Evolutionary conservation across 2,888 invertebrate genomes (phyloP).

Genomic region (Lottia gigantea): DNA sequence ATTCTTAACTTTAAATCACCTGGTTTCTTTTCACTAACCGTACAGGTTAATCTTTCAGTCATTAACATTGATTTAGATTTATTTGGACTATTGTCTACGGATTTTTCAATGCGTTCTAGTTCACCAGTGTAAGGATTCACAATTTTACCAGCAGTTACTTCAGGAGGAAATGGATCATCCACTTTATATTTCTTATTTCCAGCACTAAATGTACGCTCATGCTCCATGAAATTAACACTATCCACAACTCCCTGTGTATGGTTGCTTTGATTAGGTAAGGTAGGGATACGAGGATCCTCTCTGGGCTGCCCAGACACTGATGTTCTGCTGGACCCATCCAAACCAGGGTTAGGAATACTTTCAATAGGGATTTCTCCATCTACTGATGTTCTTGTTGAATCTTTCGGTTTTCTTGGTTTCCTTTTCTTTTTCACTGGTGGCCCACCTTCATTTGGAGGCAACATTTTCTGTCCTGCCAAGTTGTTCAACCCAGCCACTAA

Average conservation of each 20-base stretch:
- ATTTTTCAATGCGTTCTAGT: conserved; percentile 55
- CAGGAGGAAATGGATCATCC: conserved; percentile 29
- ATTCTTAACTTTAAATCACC: conserved; percentile 5
- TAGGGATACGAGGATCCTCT: conserved; percentile 1
- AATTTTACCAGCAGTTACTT: conserved; percentile 54
- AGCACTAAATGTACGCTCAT: conserved; percentile 20
- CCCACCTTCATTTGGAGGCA: conserved; percentile 37
- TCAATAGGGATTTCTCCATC: conserved; percentile 38
- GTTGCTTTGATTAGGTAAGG: neutral
- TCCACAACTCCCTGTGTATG: conserved; percentile 7
- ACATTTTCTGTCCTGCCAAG: conserved; percentile 45
- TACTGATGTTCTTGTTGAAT: conserved; percentile 30
- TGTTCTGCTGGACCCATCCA: conserved; percentile 27
- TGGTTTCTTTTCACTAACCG: neutral
- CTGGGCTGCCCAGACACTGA: neutral
- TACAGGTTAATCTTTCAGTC: conserved; percentile 5
- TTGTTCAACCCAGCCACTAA: conserved; percentile 39
- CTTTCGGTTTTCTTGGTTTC: conserved; percentile 48
- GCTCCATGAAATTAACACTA: conserved; percentile 8
- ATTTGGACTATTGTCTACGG: conserved; percentile 49
- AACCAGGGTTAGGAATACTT: conserved; percentile 37
- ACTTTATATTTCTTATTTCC: conserved; percentile 20
- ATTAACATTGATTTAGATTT: conserved; percentile 28
- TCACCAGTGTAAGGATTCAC: conserved; percentile 61
- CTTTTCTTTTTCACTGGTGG: conserved; percentile 48